Percentiles rank a stretch among this genome's conserved stretches.
These are phyloP conservation scores for Drosophila quinaria DNA, from an alignment of 2,888 invertebrate species.

Conservation along the genomic window DNA sequence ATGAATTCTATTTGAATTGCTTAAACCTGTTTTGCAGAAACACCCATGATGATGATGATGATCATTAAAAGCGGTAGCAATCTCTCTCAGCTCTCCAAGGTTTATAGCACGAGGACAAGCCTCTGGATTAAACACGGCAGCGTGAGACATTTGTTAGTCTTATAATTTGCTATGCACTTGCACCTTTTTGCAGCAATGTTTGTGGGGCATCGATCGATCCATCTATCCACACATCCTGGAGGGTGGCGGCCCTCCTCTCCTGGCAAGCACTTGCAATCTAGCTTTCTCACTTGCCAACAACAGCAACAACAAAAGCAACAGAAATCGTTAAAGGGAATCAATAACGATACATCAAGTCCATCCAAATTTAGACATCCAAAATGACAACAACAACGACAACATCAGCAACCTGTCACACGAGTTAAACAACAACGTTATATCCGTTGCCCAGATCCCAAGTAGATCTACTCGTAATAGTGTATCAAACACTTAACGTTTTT, in stretches of 20 bases:
- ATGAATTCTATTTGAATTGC: constrained; percentile 56
- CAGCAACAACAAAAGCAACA: constrained; percentile 44
- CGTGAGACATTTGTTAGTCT: constrained; percentile 62
- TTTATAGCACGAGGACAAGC: constrained; percentile 12
- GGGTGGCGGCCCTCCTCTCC: constrained; percentile 1
- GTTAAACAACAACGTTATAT: constrained; percentile 3
- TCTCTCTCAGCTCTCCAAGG: constrained; percentile 6
- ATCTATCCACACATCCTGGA: constrained; percentile 3
- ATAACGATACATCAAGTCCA: constrained; percentile 80
- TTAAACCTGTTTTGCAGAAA: constrained; percentile 71
- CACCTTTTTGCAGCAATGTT: constrained; percentile 55
- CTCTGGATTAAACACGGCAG: constrained; percentile 22
- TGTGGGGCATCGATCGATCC: constrained; percentile 1
- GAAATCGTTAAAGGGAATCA: constrained; percentile 83
- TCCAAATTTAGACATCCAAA: constrained; percentile 47
- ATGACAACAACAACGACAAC: constrained; percentile 49
- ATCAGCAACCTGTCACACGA: constrained; percentile 8
- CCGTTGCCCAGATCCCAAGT: constrained; percentile 33
- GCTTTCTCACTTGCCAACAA: constrained; percentile 40
- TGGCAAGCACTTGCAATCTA: constrained; percentile 12
- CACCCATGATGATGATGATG: constrained; percentile 1
- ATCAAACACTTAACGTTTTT: constrained; percentile 62
- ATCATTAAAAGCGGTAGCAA: constrained; percentile 4
- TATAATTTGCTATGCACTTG: constrained; percentile 58
- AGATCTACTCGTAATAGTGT: constrained; percentile 23